phyloP scores from a whole-genome alignment of 2,797 vertebrate genomes.

The Crotalus adamanteus region DNA sequence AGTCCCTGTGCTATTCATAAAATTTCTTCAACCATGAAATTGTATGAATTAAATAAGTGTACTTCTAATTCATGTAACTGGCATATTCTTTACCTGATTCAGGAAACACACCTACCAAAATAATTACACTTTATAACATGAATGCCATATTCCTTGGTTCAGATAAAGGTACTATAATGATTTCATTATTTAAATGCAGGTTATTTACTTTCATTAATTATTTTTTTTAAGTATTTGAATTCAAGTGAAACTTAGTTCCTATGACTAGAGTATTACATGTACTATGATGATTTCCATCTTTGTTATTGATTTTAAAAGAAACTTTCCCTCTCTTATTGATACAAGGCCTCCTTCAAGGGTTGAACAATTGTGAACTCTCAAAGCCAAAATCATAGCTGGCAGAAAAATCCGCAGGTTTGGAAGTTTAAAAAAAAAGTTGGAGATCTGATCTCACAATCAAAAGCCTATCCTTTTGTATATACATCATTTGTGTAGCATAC shows the following conservation, averaged over 20 bases:
- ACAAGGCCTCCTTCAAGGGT: neutral
- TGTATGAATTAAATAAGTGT: constrained; percentile 21
- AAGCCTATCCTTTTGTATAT: neutral
- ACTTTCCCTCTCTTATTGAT: neutral
- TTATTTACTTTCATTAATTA: neutral
- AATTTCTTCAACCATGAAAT: constrained; percentile 18
- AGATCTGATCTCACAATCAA: neutral
- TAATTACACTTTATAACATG: neutral
- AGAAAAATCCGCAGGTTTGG: neutral
- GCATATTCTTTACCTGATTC: constrained; percentile 3
- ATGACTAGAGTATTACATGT: neutral
- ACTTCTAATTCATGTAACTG: neutral
- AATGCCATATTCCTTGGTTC: neutral
- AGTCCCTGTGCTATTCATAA: constrained; percentile 13
- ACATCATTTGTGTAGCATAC: neutral
- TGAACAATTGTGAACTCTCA: neutral
- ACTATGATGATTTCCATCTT: neutral
- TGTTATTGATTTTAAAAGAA: neutral
- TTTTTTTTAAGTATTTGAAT: neutral
- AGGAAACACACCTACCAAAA: neutral
- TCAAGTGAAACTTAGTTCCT: neutral
- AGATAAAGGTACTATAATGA: neutral
- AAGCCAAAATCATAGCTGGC: neutral
- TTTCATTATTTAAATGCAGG: neutral
- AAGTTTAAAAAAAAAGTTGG: neutral